A percentile compares a stretch with the other conserved stretches of the same genome.
These are phyloP conservation scores for Dolichoris vasculosae DNA, from an alignment of 1,140 invertebrate genomes.

Conservation along the genomic window DNA sequence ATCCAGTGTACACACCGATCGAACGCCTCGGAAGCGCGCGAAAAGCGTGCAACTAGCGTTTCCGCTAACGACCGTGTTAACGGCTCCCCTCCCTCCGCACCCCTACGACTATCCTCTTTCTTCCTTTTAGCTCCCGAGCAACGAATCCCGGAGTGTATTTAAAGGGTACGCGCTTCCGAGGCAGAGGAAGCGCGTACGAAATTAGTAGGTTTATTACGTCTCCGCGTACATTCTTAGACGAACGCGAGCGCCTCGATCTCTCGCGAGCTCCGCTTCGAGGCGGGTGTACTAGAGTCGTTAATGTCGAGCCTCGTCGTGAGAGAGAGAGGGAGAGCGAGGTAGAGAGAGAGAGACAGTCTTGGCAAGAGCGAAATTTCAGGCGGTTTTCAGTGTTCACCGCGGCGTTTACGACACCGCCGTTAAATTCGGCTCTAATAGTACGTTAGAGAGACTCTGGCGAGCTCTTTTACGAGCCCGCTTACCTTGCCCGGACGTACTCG, in stretches of 20 bases:
- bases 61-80: constrained; percentile 40
- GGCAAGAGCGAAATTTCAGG: constrained; percentile 38
- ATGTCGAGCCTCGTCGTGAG: constrained; percentile 14
- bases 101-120: background rate
- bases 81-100: background rate
- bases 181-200: background rate
- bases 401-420: constrained; percentile 56
- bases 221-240: constrained; percentile 18
- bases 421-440: constrained; percentile 58
- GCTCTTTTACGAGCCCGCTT: constrained; percentile 56
- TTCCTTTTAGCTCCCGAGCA: background rate
- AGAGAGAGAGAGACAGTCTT: too few relatives aligned
- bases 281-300: constrained; percentile 17
- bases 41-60: background rate
- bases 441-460: constrained; percentile 54
- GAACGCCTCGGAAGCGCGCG: background rate
- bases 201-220: constrained; percentile 42
- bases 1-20: background rate
- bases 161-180: constrained; percentile 2
- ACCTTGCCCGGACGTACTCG: background rate
- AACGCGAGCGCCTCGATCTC: background rate
- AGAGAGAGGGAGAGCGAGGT: background rate
- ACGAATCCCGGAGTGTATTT: constrained; percentile 31
- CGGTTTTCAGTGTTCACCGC: constrained; percentile 31
- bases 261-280: too few relatives aligned